Base-by-base conservation (phyloP, 2,113 vertebrate species). In the Condylura cristata region DNA sequence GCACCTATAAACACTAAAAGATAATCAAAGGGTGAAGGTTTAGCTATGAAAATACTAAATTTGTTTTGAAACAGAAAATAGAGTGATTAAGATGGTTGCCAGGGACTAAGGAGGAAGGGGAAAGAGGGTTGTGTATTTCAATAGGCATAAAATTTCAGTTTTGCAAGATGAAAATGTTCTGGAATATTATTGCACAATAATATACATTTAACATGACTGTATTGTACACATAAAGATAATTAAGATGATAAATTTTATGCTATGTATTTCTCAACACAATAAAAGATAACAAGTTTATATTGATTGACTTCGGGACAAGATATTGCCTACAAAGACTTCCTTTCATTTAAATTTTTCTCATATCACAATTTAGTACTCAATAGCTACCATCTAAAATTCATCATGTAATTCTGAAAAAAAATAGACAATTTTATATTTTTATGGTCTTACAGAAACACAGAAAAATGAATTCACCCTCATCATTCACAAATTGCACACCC, bases 11-110 rank as follows among this genome's bases (percentile, higher is more conserved):
- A 70, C 30, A 65, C 8, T 6, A 75, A n/a, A 37, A 94, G 74
- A 22, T 13, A 28, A 63, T 16, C 46, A 61, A 10, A 75, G 18
- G 22, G 24, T 16, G 12, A 84, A 71, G 22, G 0, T 26, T 46
- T 71, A 34, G 4, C 6, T 58, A 79, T 6, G 58, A 93, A 68
- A 72, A 30, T 16, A 80, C 58, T 56, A 90, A 89, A 51, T 9
- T 82, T 86, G 17, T 44, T 89, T 46, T 78, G 46, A 84, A 89
- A n/a, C 63, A 58, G 46, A 78, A 90, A 85, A 8, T 72, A 88
- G 24, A 82, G 71, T 13, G 0, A 3, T 89, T 44, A 44, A 5
- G 11, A 44, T 65, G 30, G 24, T 56, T 81, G 2, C 81, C 53
- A 48, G 20, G 17, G 2, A 2, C 22, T 58, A 26, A 30, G 4